These are phyloP conservation scores for Caenorhabditis inopinata DNA, from an alignment of 1,140 invertebrate species.

Conservation along the genomic window DNA sequence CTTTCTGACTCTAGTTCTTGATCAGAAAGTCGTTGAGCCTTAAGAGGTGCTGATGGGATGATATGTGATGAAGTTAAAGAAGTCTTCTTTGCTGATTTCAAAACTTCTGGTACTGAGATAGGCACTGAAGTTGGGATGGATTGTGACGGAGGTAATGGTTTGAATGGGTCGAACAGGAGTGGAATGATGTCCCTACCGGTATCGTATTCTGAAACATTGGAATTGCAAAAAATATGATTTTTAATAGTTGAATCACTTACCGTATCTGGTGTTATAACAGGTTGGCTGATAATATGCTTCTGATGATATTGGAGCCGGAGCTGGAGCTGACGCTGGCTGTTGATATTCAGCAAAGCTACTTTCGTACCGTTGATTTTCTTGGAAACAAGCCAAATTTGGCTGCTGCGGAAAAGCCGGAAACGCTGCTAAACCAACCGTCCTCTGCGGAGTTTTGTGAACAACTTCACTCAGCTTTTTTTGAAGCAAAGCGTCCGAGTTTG, in stretches of 20 bases:
- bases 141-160: background rate
- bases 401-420: background rate
- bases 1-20: constrained; percentile 1
- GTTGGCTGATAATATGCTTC: background rate
- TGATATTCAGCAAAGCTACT: background rate
- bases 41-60: background rate
- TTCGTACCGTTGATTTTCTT: background rate
- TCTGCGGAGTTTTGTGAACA: background rate
- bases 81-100: background rate
- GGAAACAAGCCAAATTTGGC: background rate
- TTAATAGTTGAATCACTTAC: background rate
- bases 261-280: background rate
- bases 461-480: constrained; percentile 24
- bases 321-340: background rate
- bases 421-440: background rate
- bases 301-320: background rate
- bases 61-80: background rate
- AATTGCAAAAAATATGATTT: background rate
- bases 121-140: background rate
- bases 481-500: constrained; percentile 37
- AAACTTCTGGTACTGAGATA: background rate
- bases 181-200: background rate
- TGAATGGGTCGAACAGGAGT: background rate
- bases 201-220: background rate
- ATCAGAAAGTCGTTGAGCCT: background rate